These are phyloP conservation scores for Yponomeuta evonymella DNA, from an alignment of 2,888 invertebrate species.

Conservation along the genomic window DNA sequence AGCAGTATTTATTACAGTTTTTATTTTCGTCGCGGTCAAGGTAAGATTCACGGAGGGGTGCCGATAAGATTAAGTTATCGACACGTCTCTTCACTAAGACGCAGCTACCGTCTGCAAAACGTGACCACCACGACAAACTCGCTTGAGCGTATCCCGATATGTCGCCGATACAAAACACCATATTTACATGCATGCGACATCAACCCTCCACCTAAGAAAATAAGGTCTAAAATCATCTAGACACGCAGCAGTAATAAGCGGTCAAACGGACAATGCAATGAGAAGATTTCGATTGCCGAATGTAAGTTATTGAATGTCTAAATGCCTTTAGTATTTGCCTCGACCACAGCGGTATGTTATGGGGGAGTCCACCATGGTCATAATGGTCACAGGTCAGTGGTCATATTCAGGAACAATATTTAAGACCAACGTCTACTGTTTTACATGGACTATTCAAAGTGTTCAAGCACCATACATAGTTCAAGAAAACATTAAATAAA, in stretches of 20 bases:
- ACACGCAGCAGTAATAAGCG: neutral
- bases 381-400: constrained; percentile 4
- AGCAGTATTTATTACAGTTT: too few relatives aligned
- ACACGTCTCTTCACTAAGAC: constrained; percentile 32
- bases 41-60: too few relatives aligned
- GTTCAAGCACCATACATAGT: too few relatives aligned
- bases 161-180: constrained; percentile 43
- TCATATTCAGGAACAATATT: neutral
- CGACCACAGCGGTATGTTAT: constrained; percentile 7
- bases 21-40: too few relatives aligned
- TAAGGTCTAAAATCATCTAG: neutral
- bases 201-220: neutral
- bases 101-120: constrained; percentile 60
- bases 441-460: too few relatives aligned
- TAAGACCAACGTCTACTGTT: neutral
- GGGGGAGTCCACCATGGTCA: neutral
- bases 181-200: neutral
- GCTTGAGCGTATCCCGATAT: constrained; percentile 57
- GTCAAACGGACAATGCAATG: constrained; percentile 14
- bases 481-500: too few relatives aligned
- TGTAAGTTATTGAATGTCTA: constrained; percentile 18
- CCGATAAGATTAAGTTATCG: constrained; percentile 18
- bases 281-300: constrained; percentile 17
- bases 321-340: constrained; percentile 14
- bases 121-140: constrained; percentile 68